A percentile compares a stretch with the other conserved stretches of the same genome.
Evolutionary conservation across 2,888 invertebrate species (phyloP).

Genomic region (Caenorhabditis sp.): DNA sequence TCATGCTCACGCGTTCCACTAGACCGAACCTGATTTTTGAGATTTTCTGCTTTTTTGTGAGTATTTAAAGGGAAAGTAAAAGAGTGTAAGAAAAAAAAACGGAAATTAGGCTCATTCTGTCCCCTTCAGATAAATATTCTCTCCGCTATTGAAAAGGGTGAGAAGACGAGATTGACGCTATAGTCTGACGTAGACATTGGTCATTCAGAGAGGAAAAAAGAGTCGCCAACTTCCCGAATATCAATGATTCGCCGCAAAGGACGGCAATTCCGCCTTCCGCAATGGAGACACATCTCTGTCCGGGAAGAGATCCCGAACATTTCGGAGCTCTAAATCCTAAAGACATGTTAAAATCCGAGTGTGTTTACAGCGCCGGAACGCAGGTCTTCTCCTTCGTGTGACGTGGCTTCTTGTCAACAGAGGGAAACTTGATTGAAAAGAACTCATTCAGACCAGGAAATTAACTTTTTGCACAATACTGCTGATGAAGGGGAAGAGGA

Average conservation of each 20-base stretch:
- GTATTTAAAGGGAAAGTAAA: neutral
- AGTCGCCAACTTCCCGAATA: conserved; percentile 10
- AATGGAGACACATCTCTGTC: no score
- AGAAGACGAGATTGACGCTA: neutral
- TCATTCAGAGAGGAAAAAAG: conserved; percentile 15
- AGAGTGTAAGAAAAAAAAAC: neutral
- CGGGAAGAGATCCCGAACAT: no score
- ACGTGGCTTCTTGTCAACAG: no score
- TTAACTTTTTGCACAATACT: neutral
- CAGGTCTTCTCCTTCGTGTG: neutral
- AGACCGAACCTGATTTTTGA: no score
- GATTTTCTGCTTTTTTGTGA: neutral
- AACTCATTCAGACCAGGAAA: neutral
- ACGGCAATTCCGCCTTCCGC: no score
- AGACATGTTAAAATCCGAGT: neutral
- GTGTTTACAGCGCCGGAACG: neutral
- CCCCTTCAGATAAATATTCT: neutral
- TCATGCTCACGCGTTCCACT: no score
- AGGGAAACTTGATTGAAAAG: no score
- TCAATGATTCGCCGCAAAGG: conserved; percentile 10
- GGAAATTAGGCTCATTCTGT: no score
- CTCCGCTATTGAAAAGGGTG: neutral
- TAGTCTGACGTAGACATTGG: conserved; percentile 12
- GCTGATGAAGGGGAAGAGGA: neutral
- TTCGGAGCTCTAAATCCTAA: neutral